Evolutionary conservation across 2,113 vertebrate species (phyloP).

Genomic region (Xiphophorus hellerii): DNA sequence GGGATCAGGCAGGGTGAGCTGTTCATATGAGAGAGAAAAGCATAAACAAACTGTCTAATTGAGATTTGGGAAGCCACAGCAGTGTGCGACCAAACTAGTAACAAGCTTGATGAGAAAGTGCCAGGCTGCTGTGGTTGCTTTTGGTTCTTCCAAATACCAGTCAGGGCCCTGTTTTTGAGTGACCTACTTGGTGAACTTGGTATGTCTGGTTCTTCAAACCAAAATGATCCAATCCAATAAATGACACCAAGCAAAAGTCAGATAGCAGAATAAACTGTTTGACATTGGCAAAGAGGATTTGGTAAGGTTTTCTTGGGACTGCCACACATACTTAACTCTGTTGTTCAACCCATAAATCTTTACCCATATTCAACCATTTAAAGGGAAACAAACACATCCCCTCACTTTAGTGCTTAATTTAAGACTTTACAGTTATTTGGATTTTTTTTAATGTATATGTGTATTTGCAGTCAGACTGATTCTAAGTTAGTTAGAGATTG

Average conservation of each 20-base stretch:
- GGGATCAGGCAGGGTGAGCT: background rate
- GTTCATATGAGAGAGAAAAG: background rate
- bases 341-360: too few species aligned
- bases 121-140: background rate
- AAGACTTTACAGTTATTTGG: too few species aligned
- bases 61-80: too few species aligned
- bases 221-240: background rate
- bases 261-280: background rate
- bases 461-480: too few species aligned
- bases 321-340: too few species aligned
- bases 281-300: background rate
- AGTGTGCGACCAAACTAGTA: too few species aligned
- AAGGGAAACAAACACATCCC: background rate
- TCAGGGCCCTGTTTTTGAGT: background rate
- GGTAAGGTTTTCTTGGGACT: background rate
- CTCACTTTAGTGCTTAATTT: too few species aligned
- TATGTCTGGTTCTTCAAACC: background rate
- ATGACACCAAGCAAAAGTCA: background rate
- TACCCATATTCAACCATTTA: background rate
- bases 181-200: background rate
- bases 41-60: too few species aligned
- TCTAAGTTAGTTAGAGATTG: too few species aligned
- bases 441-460: too few species aligned
- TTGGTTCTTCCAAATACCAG: background rate
- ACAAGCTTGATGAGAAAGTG: too few species aligned